Conservation (phyloP, 2,113 vertebrate species). For the Podilymbus podiceps region DNA sequence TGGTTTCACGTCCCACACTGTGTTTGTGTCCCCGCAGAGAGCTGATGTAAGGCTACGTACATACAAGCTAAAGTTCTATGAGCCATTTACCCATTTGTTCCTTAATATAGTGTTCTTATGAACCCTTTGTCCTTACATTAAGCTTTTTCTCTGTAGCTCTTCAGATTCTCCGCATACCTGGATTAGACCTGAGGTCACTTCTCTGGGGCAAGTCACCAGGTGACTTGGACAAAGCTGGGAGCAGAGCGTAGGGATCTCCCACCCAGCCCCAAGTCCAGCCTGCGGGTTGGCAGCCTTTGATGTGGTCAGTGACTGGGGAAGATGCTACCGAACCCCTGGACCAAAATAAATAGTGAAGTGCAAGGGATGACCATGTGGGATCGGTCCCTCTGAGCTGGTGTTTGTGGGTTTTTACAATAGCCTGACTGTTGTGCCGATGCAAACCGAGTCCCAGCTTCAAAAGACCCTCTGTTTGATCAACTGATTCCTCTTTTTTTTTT, state of each 20-base stretch:
- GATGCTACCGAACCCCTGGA: neutral
- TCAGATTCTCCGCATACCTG: fast-evolving
- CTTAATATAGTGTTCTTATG: fast-evolving
- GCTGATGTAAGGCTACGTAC: neutral
- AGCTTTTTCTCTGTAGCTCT: neutral
- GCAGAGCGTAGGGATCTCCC: neutral
- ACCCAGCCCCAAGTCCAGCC: neutral
- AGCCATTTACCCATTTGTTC: neutral
- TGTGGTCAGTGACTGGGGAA: neutral
- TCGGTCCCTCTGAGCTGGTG: too few relatives aligned
- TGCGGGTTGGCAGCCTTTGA: neutral
- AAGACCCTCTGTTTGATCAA: constrained; percentile 52
- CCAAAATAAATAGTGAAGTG: neutral
- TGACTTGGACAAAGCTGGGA: neutral
- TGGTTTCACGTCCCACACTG: neutral
- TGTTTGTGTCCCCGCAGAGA: neutral
- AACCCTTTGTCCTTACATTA: neutral
- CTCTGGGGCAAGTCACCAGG: neutral
- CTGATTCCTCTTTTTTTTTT: neutral
- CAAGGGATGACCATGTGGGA: fast-evolving
- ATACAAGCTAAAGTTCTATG: neutral
- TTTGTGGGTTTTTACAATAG: neutral
- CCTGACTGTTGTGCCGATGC: neutral
- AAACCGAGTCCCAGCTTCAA: constrained; percentile 22
- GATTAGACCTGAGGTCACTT: neutral